Percentiles rank a stretch among this genome's conserved stretches.
phyloP scores from a whole-genome alignment of 1,140 invertebrate genomes.

The Samia ricini region DNA sequence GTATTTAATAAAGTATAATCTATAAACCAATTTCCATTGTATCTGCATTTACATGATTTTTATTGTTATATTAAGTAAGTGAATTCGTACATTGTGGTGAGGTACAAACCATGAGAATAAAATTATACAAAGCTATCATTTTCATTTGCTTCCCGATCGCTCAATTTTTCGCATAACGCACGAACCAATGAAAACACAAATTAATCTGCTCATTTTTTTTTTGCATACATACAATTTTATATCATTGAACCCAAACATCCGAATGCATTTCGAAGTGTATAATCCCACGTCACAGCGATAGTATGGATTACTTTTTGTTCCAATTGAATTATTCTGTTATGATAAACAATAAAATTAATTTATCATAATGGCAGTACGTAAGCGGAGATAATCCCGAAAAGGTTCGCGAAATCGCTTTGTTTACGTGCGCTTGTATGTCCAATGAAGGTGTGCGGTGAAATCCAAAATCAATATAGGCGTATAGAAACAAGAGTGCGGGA shows the following conservation, averaged over 20 bases:
- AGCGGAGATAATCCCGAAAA: constrained; percentile 32
- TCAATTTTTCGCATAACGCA: constrained; percentile 76
- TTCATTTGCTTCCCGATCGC: constrained; percentile 59
- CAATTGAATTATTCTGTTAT: constrained; percentile 68
- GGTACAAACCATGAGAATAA: constrained; percentile 56
- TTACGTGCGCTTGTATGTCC: constrained; percentile 34
- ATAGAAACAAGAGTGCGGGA: constrained; percentile 48
- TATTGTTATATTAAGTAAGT: constrained; percentile 11
- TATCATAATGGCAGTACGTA: constrained; percentile 26
- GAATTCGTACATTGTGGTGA: constrained; percentile 42
- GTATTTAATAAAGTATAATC: too few species aligned
- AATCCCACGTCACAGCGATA: constrained; percentile 67
- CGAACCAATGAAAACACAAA: constrained; percentile 72
- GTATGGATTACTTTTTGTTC: constrained; percentile 66
- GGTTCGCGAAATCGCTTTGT: constrained; percentile 32
- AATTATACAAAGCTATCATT: constrained; percentile 64
- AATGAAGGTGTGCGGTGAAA: constrained; percentile 50
- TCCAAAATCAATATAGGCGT: constrained; percentile 62
- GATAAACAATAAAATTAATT: constrained; percentile 54
- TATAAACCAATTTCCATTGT: too few species aligned
- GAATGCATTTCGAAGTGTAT: constrained; percentile 58
- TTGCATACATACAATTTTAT: constrained; percentile 66
- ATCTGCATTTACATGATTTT: not conserved
- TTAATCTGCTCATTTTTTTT: constrained; percentile 75
- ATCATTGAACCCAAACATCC: constrained; percentile 70